Conservation (phyloP, 2,888 invertebrate species). For the Stramonita haemastoma region DNA sequence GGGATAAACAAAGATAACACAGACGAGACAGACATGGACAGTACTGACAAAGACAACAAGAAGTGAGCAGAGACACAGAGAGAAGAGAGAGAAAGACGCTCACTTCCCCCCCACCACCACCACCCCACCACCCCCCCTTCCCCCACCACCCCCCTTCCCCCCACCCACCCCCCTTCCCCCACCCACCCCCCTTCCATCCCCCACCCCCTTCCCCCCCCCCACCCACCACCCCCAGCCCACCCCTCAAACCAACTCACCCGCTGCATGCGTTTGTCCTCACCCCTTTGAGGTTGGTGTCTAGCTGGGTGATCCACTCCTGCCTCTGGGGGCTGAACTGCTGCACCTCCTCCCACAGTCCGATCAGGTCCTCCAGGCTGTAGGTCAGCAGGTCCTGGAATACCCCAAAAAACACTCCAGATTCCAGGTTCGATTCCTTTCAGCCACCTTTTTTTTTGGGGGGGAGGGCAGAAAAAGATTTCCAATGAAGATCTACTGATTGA, state of each 20-base stretch:
- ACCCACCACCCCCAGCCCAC: background rate
- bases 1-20: background rate
- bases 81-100: background rate
- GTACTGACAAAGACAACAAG: background rate
- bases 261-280: slow-evolving; percentile 70
- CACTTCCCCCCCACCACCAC: background rate
- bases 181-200: background rate
- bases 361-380: slow-evolving; percentile 60
- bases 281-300: slow-evolving; percentile 63
- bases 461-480: too few relatives aligned
- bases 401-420: too few relatives aligned
- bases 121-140: background rate
- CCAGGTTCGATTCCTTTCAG: too few relatives aligned
- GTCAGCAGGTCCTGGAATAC: slow-evolving; percentile 62
- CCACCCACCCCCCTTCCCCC: background rate
- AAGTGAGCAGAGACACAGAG: background rate
- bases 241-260: slow-evolving; percentile 63
- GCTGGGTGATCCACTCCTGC: slow-evolving; percentile 67
- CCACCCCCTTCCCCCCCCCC: background rate
- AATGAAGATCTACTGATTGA: too few relatives aligned
- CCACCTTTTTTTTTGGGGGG: too few relatives aligned
- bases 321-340: slow-evolving; percentile 63
- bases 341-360: slow-evolving; percentile 66
- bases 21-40: background rate
- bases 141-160: background rate